Conservation (phyloP, 2,113 vertebrate genomes). For the Pelecanoides urinatrix region DNA sequence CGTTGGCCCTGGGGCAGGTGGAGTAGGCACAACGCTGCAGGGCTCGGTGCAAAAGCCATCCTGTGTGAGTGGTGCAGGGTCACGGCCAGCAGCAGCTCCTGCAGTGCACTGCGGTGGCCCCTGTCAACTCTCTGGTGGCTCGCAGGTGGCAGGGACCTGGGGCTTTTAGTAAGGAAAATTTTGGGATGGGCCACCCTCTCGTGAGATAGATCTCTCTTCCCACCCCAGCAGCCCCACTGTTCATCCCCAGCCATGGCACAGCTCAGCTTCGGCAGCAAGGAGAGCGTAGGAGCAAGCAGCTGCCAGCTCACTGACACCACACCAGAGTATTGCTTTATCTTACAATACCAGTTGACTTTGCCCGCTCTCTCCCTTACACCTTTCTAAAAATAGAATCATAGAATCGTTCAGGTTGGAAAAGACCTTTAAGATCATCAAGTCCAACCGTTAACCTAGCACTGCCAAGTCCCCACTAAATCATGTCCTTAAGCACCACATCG, state of each 20-base stretch:
- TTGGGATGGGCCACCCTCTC: background rate
- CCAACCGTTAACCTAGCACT: no score
- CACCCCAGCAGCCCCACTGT: background rate
- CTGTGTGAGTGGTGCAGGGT: fast-evolving
- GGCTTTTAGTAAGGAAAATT: background rate
- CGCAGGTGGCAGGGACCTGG: background rate
- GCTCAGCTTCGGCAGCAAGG: background rate
- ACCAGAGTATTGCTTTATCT: background rate
- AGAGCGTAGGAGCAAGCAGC: background rate
- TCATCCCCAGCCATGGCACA: background rate
- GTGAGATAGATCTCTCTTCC: background rate
- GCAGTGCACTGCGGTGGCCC: background rate
- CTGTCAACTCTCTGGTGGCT: constrained; percentile 19
- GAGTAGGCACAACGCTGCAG: background rate
- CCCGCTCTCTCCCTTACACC: background rate
- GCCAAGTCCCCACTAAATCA: no score
- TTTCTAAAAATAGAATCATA: background rate
- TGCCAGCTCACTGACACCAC: background rate
- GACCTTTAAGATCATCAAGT: no score
- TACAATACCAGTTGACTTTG: background rate
- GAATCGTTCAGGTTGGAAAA: no score
- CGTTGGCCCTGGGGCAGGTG: background rate
- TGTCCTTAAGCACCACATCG: no score
- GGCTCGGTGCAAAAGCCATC: background rate
- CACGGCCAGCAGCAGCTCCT: constrained; percentile 37